Evolutionary conservation across 2,797 vertebrate genomes (phyloP), one percentile per base, ranked within the genome.

Genomic region (Pampus argenteus): DNA sequence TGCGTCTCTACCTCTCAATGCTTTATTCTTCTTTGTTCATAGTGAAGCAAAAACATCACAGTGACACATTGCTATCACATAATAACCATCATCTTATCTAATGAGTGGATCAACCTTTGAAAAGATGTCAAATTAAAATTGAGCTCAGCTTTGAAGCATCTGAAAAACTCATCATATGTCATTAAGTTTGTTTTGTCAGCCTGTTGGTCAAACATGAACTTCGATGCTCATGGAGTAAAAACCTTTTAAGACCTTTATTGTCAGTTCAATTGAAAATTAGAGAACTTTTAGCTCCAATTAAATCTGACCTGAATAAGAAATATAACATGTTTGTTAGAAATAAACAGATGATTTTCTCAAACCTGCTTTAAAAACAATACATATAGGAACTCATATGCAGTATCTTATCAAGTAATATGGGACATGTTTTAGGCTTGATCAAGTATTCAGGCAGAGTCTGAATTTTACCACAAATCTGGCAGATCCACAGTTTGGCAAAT

Each of bases 401-500:
- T 45, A 18, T 80, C 31, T 59, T 9, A 20, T 78, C 34, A 29
- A 9, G 45, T 44, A 29, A 76, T 40, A 45, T 47, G 52, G 71
- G 29, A 38, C 63, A 69, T 50, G 29, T 60, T 57, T 71, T 51
- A 20, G 49, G 38, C 70, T 68, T 68, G 67, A 79, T 78, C 44
- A 52, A 40, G 40, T 38, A n/a, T n/a, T n/a, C n/a, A n/a, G n/a
- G n/a, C n/a, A n/a, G n/a, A n/a, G n/a, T n/a, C n/a, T 17, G 49
- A 55, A 58, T 62, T 74, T 49, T 34, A 14, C 20, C 9, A 48
- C 23, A 59, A 71, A 73, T 61, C 56, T 74, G 77, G 67, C 78
- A 59, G 31, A 71, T 50, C 10, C 20, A 66, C 72, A 52, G 14
- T 58, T 62, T 55, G 23, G 36, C 69, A 44, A 75, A 60, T 45